Conservation (phyloP, 2,113 vertebrate species). For the Mobula birostris region DNA sequence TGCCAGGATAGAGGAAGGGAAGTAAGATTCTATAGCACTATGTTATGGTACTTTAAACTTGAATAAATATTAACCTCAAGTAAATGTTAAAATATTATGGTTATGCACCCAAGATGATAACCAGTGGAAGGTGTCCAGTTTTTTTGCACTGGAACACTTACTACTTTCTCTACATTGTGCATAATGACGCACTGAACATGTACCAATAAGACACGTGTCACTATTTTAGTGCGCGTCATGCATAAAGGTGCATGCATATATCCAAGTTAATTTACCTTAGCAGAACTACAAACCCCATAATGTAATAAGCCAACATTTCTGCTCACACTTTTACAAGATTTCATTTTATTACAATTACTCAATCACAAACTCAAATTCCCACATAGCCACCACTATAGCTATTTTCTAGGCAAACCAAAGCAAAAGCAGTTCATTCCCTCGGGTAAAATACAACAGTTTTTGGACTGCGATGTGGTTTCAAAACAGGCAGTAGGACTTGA, state of each 20-base stretch:
- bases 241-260: slow-evolving; percentile 18
- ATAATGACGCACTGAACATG: slow-evolving; percentile 6
- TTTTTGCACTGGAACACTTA: slow-evolving; percentile 33
- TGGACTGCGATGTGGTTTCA: slow-evolving; percentile 24
- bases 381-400: slow-evolving; percentile 5
- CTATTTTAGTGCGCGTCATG: not conserved
- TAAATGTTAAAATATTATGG: slow-evolving; percentile 22
- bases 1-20: slow-evolving; percentile 2
- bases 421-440: not conserved
- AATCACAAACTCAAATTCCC: slow-evolving; percentile 22
- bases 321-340: slow-evolving; percentile 32
- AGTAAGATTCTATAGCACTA: not conserved
- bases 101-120: not conserved
- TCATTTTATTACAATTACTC: slow-evolving; percentile 32
- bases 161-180: not conserved
- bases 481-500: slow-evolving; percentile 3
- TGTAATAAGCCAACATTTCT: not conserved
- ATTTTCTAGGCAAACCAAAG: slow-evolving; percentile 5
- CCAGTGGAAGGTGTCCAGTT: slow-evolving; percentile 26
- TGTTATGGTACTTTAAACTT: not conserved
- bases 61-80: slow-evolving; percentile 27
- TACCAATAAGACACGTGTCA: not conserved
- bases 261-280: not conserved
- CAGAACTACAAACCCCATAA: not conserved
- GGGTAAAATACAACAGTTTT: not conserved